Conservation (phyloP, 2,113 vertebrate genomes). For the Coreoperca whiteheadi region DNA sequence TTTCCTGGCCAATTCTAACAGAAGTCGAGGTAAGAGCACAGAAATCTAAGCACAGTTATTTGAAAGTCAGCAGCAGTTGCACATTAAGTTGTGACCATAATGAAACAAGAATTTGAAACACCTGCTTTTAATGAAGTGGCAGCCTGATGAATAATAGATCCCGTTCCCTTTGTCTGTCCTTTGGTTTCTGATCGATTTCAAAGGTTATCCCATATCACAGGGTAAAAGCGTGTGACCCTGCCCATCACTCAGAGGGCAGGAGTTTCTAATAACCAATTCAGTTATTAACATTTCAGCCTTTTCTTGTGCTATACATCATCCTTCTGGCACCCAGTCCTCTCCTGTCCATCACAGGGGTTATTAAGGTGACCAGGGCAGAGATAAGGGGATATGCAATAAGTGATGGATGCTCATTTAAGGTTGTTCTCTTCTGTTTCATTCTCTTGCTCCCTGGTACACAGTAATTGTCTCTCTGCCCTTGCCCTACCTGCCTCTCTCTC, state of each 20-base stretch:
- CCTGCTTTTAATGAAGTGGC: slow-evolving; percentile 41
- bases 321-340: neutral
- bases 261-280: slow-evolving; percentile 60
- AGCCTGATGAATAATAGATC: slow-evolving; percentile 60
- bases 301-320: slow-evolving; percentile 15
- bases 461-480: slow-evolving; percentile 52
- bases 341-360: slow-evolving; percentile 23
- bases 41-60: neutral
- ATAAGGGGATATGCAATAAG: slow-evolving; percentile 14
- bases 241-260: neutral
- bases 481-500: slow-evolving; percentile 1
- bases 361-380: slow-evolving; percentile 38
- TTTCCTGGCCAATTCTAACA: neutral
- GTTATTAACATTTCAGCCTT: slow-evolving; percentile 48
- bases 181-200: slow-evolving; percentile 59
- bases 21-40: neutral
- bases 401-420: slow-evolving; percentile 21
- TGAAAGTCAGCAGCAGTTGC: slow-evolving; percentile 23
- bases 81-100: neutral
- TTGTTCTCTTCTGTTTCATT: slow-evolving; percentile 5
- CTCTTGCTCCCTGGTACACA: neutral
- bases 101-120: slow-evolving; percentile 23
- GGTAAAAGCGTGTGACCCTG: slow-evolving; percentile 57
- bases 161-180: slow-evolving; percentile 33
- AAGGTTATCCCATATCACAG: slow-evolving; percentile 59